phyloP scores from a whole-genome alignment of 2,113 vertebrate species.

The Maccullochella peelii region DNA sequence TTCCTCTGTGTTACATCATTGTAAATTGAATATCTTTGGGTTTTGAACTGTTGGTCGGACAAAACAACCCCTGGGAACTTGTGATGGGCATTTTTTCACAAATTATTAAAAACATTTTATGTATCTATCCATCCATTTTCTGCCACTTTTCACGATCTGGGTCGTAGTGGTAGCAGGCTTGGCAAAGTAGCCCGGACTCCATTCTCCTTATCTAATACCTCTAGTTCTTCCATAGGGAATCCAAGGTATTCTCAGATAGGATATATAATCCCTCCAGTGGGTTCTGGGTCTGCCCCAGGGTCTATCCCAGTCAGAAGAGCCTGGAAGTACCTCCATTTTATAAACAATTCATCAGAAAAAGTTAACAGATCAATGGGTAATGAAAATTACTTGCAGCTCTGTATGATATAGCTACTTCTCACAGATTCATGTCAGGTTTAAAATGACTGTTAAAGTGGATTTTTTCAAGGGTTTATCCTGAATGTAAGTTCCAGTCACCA shows the following conservation, averaged over 20 bases:
- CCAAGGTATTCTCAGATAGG: background rate
- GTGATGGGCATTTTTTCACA: background rate
- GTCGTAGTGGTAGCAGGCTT: background rate
- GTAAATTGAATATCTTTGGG: background rate
- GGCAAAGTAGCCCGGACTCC: too few species aligned
- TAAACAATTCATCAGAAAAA: background rate
- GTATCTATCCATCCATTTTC: background rate
- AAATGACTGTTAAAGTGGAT: background rate
- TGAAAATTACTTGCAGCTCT: background rate
- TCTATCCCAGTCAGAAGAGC: background rate
- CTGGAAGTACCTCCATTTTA: background rate
- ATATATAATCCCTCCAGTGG: background rate
- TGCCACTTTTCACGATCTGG: background rate
- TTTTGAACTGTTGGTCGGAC: background rate
- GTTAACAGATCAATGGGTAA: background rate
- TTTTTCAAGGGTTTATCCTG: background rate
- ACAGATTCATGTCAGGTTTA: background rate
- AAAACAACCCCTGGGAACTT: background rate
- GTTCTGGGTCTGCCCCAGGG: background rate
- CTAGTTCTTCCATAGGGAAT: background rate
- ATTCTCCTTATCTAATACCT: too few species aligned
- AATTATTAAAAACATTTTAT: background rate
- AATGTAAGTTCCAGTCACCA: background rate
- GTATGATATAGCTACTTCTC: background rate
- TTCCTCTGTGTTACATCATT: background rate